phyloP scores from a whole-genome alignment of 1,140 invertebrate genomes.

The Leucophenga varia region DNA sequence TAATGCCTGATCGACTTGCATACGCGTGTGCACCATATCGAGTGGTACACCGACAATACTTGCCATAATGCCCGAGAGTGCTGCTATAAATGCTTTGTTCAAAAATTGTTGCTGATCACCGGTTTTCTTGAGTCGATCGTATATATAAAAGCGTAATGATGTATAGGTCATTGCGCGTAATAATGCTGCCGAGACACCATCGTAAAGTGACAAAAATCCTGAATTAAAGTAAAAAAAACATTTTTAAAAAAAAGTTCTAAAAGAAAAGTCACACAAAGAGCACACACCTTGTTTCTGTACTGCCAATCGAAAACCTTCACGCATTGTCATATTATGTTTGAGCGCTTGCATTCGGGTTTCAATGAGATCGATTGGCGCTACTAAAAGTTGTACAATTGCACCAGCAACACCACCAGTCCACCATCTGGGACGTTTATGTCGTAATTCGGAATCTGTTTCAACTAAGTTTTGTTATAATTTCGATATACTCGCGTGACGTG shows the following conservation, averaged over 20 bases:
- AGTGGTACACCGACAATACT: slow-evolving; percentile 22
- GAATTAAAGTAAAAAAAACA: neutral
- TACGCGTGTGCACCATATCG: slow-evolving; percentile 33
- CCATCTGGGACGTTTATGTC: slow-evolving; percentile 26
- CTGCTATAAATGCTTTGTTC: slow-evolving; percentile 19
- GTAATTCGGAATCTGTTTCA: too few species aligned
- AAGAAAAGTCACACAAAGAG: too few species aligned
- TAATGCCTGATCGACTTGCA: slow-evolving; percentile 28
- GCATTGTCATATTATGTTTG: slow-evolving; percentile 7
- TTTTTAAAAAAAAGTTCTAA: neutral
- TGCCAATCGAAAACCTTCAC: neutral
- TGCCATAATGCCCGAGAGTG: slow-evolving; percentile 16
- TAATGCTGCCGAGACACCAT: slow-evolving; percentile 27
- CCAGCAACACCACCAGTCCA: slow-evolving; percentile 34
- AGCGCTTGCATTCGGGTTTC: slow-evolving; percentile 30
- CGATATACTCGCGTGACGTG: too few species aligned
- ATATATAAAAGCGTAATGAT: slow-evolving; percentile 28
- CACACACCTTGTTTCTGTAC: slow-evolving; percentile 21
- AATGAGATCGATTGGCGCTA: slow-evolving; percentile 28
- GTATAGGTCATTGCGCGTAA: slow-evolving; percentile 29
- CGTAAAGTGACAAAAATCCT: slow-evolving; percentile 31
- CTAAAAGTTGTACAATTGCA: slow-evolving; percentile 9
- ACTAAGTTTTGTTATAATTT: too few species aligned
- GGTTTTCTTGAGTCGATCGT: slow-evolving; percentile 21
- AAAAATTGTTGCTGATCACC: slow-evolving; percentile 14